phyloP scores from a whole-genome alignment of 2,888 invertebrate genomes.

The Melinaea marsaeus region DNA sequence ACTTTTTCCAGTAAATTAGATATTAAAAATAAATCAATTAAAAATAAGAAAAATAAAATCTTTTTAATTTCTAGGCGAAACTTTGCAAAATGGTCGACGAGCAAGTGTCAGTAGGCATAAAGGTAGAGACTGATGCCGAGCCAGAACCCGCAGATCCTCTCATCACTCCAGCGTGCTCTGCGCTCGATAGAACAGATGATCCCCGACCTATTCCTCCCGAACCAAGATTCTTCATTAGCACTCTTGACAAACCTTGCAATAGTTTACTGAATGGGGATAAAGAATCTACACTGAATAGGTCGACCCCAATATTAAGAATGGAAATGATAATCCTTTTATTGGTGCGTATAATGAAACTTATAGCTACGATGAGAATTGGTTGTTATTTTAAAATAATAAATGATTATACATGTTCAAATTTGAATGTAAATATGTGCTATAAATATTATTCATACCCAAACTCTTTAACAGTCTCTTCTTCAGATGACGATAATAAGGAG shows the following conservation, averaged over 20 bases:
- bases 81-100: constrained; percentile 94
- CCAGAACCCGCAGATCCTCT: constrained; percentile 74
- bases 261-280: constrained; percentile 67
- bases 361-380: background rate
- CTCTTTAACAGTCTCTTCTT: constrained; percentile 29
- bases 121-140: constrained; percentile 76
- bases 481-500: constrained; percentile 73
- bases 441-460: background rate
- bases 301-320: constrained; percentile 67
- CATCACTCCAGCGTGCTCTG: constrained; percentile 74
- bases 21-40: background rate
- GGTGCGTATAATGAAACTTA: constrained; percentile 39
- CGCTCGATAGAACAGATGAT: constrained; percentile 59
- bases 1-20: too few relatives aligned
- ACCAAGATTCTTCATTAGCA: constrained; percentile 63
- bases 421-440: too few relatives aligned
- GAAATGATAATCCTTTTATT: constrained; percentile 71
- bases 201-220: constrained; percentile 64
- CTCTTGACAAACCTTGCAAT: constrained; percentile 68
- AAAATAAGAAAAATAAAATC: constrained; percentile 8
- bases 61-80: constrained; percentile 73
- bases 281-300: constrained; percentile 65
- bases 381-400: background rate
- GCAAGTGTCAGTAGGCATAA: constrained; percentile 83
- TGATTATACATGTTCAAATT: background rate